These are phyloP conservation scores for Dendroctonus ponderosae DNA, from an alignment of 1,140 invertebrate genomes.

Conservation along the genomic window DNA sequence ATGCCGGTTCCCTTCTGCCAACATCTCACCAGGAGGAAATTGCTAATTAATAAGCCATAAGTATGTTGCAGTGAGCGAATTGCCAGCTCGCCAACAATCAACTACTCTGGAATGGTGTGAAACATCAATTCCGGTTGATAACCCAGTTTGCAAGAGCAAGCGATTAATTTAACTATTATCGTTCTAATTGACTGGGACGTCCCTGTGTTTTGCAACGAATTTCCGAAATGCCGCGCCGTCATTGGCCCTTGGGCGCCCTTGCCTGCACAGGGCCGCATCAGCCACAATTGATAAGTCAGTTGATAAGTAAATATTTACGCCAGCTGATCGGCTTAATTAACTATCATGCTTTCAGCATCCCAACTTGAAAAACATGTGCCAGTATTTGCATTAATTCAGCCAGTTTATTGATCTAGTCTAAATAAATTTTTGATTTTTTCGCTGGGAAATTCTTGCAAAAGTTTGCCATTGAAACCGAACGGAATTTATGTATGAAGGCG, in stretches of 20 bases:
- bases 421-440: too few relatives aligned
- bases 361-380: too few relatives aligned
- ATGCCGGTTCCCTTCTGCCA: slow-evolving; percentile 18
- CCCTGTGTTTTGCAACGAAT: neutral
- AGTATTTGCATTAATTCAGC: too few relatives aligned
- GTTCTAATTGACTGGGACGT: neutral
- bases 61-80: neutral
- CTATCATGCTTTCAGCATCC: too few relatives aligned
- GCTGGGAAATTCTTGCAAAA: too few relatives aligned
- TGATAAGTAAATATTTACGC: too few relatives aligned
- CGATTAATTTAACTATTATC: neutral
- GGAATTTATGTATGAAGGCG: too few relatives aligned
- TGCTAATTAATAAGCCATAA: slow-evolving; percentile 20
- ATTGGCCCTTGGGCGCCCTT: neutral
- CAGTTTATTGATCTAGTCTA: too few relatives aligned
- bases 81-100: neutral
- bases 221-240: neutral
- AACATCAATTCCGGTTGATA: neutral
- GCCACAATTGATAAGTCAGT: too few relatives aligned
- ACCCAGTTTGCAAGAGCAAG: neutral
- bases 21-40: slow-evolving; percentile 15
- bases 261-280: too few relatives aligned
- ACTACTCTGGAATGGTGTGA: neutral
- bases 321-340: too few relatives aligned
- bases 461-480: too few relatives aligned